These are phyloP conservation scores for Nasua narica DNA, from an alignment of 2,797 vertebrate genomes.

Conservation along the genomic window DNA sequence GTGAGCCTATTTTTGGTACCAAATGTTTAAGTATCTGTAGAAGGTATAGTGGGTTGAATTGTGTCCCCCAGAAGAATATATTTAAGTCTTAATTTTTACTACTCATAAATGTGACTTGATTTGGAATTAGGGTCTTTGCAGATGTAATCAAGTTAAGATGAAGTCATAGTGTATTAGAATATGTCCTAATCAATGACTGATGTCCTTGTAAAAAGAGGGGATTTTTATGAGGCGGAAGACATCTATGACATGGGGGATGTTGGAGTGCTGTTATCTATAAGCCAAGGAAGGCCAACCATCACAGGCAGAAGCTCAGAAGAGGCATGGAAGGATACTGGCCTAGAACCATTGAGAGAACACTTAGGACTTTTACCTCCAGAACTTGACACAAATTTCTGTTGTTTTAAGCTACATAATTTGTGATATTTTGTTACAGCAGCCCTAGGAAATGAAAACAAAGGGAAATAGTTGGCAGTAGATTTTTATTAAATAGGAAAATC, in stretches of 20 bases:
- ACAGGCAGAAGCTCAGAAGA: not conserved
- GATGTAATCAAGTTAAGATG: not conserved
- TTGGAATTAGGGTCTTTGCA: not conserved
- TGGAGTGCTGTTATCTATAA: not conserved
- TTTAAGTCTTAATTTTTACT: not conserved
- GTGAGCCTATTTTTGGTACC: not conserved
- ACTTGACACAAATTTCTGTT: not conserved
- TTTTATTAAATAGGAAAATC: slow-evolving; percentile 41
- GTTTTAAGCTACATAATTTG: not conserved
- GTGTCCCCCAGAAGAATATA: not conserved
- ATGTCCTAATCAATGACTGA: not conserved
- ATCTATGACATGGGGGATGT: not conserved
- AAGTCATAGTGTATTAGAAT: not conserved
- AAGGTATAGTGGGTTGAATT: not conserved
- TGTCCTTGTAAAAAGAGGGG: not conserved
- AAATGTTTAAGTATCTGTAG: not conserved
- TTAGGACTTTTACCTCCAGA: not conserved
- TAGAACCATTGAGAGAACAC: not conserved
- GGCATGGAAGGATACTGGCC: not conserved
- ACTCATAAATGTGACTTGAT: not conserved
- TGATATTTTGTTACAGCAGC: not conserved
- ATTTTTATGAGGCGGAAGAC: not conserved
- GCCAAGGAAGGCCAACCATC: not conserved
- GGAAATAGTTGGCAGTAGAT: not conserved
- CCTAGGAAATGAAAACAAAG: not conserved